phyloP scores from a whole-genome alignment of 2,113 vertebrate genomes.

The Anolis sagrei region DNA sequence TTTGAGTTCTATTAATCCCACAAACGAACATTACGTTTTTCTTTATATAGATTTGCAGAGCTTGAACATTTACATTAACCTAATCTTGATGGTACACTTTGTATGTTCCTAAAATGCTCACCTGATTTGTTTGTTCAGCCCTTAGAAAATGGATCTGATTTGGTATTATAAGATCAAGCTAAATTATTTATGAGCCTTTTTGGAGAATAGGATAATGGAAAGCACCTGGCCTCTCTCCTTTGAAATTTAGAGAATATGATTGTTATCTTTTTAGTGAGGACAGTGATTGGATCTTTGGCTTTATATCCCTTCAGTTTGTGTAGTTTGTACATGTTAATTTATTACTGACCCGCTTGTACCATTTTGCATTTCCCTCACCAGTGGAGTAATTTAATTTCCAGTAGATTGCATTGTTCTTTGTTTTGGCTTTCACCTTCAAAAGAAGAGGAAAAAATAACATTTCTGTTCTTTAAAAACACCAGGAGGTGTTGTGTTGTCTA shows the following conservation, averaged over 20 bases:
- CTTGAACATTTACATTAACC: background rate
- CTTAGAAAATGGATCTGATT: background rate
- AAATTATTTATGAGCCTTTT: background rate
- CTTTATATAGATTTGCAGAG: too few species aligned
- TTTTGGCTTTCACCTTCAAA: constrained; percentile 11
- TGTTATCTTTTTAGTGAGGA: constrained; percentile 4
- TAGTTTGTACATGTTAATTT: background rate
- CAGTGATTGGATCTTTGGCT: background rate
- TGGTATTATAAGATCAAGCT: background rate
- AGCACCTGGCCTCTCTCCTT: constrained; percentile 19
- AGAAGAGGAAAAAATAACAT: background rate
- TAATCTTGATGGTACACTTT: background rate
- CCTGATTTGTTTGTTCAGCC: constrained; percentile 4
- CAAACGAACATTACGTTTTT: too few species aligned
- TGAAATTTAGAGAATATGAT: background rate
- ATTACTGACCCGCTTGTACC: background rate
- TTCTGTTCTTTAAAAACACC: constrained; percentile 16
- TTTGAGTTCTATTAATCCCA: too few species aligned
- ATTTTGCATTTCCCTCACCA: background rate
- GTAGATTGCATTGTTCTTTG: background rate
- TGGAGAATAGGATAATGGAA: constrained; percentile 7
- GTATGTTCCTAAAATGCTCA: background rate
- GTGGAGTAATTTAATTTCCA: fast-evolving
- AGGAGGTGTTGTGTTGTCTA: background rate
- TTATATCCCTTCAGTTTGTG: background rate